These are phyloP conservation scores for Enteromius paludinosus DNA, from an alignment of 2,797 vertebrate genomes.

Conservation along the genomic window DNA sequence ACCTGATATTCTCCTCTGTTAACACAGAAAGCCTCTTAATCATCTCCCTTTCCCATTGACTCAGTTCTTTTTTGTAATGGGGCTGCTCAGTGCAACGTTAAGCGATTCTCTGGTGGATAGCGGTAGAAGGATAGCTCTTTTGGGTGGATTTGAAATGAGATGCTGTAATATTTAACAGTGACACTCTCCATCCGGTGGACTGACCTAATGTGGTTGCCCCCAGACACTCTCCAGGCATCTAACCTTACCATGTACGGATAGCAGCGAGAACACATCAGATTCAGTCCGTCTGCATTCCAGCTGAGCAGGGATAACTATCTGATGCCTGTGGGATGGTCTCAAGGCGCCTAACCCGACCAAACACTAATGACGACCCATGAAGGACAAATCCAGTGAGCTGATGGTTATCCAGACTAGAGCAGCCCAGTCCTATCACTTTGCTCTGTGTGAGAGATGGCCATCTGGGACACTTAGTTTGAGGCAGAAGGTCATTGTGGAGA, in stretches of 20 bases:
- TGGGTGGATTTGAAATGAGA: slow-evolving; percentile 64
- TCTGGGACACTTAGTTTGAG: slow-evolving; percentile 46
- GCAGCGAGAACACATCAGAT: slow-evolving; percentile 42
- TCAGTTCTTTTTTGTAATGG: slow-evolving; percentile 72
- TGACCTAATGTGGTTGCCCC: slow-evolving; percentile 35
- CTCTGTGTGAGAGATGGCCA: slow-evolving; percentile 44
- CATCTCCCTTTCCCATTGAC: slow-evolving; percentile 85
- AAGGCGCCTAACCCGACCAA: slow-evolving; percentile 46
- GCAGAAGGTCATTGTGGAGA: slow-evolving; percentile 37
- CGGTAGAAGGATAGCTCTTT: slow-evolving; percentile 65
- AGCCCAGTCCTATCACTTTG: slow-evolving; percentile 47
- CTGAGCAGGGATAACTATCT: slow-evolving; percentile 38
- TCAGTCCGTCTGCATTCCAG: slow-evolving; percentile 25
- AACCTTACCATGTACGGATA: slow-evolving; percentile 38
- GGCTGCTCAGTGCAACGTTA: slow-evolving; percentile 71
- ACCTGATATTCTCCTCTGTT: slow-evolving; percentile 81
- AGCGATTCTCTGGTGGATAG: slow-evolving; percentile 61
- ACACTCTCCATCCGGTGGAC: slow-evolving; percentile 30
- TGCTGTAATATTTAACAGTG: slow-evolving; percentile 32
- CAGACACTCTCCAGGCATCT: slow-evolving; percentile 40
- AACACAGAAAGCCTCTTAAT: slow-evolving; percentile 85
- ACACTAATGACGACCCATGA: slow-evolving; percentile 51
- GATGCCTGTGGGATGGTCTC: slow-evolving; percentile 43
- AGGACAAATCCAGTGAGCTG: slow-evolving; percentile 58
- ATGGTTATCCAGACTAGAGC: slow-evolving; percentile 55